A percentile compares a stretch with the other conserved stretches of the same genome.
These are phyloP conservation scores for Enteromius radiatus DNA, from an alignment of 2,797 vertebrate genomes.

Conservation along the genomic window DNA sequence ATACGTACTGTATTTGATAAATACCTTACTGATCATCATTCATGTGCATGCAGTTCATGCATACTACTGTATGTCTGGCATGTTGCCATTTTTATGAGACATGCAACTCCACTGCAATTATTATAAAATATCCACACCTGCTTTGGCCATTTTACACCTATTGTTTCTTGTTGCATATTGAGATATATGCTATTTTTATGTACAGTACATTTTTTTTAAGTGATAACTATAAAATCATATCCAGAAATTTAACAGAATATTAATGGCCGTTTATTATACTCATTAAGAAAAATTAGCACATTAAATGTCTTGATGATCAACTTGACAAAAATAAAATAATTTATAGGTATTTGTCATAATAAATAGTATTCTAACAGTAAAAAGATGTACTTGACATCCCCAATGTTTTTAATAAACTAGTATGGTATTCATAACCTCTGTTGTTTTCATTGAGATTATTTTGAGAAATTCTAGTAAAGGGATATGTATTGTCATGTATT, in stretches of 20 bases:
- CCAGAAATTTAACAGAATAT: not conserved
- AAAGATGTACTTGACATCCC: not conserved
- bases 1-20: not conserved
- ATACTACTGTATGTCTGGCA: not conserved
- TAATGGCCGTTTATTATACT: not conserved
- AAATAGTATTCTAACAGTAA: not conserved
- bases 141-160: not conserved
- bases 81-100: not conserved
- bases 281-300: not conserved
- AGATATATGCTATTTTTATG: not conserved
- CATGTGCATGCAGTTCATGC: not conserved
- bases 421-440: not conserved
- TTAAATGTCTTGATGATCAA: not conserved
- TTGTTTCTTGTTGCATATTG: not conserved
- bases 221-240: not conserved
- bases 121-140: not conserved
- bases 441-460: not conserved
- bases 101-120: not conserved
- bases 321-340: not conserved
- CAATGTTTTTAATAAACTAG: not conserved
- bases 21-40: not conserved
- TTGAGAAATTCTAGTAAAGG: not conserved
- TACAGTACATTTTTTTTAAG: too few relatives aligned
- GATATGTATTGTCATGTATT: not conserved
- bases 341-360: not conserved